phyloP scores from a whole-genome alignment of 2,888 invertebrate species.

The Griposia aprilina region DNA sequence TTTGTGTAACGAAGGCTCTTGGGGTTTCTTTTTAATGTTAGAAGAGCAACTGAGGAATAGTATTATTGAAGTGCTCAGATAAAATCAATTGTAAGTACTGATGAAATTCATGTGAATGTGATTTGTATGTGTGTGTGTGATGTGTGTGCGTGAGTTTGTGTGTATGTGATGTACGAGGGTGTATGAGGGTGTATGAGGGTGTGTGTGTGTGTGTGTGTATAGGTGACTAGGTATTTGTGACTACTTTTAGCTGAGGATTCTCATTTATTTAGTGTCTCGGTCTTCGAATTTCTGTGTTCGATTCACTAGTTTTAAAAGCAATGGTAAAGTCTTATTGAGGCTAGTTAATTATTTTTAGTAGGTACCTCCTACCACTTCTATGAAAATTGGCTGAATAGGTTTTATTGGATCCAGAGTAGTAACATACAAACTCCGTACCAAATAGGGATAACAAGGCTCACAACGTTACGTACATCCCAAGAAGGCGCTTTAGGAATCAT shows the following conservation, averaged over 20 bases:
- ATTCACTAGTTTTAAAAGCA: background rate
- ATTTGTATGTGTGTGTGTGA: background rate
- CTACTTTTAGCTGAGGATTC: background rate
- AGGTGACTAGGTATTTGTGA: background rate
- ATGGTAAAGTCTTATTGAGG: background rate
- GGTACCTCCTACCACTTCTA: background rate
- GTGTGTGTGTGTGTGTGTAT: background rate
- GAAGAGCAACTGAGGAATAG: background rate
- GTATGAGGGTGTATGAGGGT: background rate
- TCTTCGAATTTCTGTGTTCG: background rate
- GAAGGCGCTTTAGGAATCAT: background rate
- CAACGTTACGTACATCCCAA: background rate
- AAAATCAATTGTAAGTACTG: background rate
- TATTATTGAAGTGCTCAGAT: background rate
- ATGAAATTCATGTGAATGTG: background rate
- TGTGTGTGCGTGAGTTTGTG: background rate
- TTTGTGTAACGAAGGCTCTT: slow-evolving; percentile 18
- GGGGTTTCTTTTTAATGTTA: background rate
- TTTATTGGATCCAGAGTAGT: background rate
- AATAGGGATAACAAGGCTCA: background rate
- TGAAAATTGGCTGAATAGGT: background rate
- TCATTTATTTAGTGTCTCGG: background rate
- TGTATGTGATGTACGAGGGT: no score
- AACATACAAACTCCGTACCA: background rate
- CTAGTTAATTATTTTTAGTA: background rate